Base-by-base conservation (phyloP, 37 sponge, comb jelly and placozoan genomes). In the Eunapius fragilis region DNA sequence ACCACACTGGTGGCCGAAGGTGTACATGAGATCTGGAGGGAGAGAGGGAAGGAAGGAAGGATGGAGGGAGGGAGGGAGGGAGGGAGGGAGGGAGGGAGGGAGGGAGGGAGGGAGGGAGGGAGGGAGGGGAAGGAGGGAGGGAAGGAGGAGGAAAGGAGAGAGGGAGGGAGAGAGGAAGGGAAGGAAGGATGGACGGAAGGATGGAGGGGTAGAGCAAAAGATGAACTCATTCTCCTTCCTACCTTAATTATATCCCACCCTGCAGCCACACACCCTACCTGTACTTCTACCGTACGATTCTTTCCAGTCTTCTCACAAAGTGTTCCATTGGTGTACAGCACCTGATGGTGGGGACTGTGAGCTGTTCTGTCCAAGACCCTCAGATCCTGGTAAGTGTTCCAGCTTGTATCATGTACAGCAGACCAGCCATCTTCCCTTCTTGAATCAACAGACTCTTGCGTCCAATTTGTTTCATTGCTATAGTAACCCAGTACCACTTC, bases 401-500 rank as follows among this genome's bases (percentile, higher is more conserved):
- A n/a, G n/a, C n/a, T n/a, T n/a, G n/a, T n/a, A n/a, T n/a, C n/a
- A n/a, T n/a, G n/a, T n/a, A n/a, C n/a, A n/a, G n/a, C n/a, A n/a
- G n/a, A n/a, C n/a, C n/a, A n/a, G 2, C 19, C 30, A 31, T 22
- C 71, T 25, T 48, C 89, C 83, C 70, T 78, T 0, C 35, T 84
- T 82, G 12, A 25, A 25, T 78, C 37, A 23, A 83, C 27, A 34
- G 82, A n/a, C 30, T 83, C 69, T 27, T 87, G 31, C 5, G 74
- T 72, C 93, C 93, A 93, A 25, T 83, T 74, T 19, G 89, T 84
- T 71, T 93, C 93, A 68, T 79, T 89, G 1, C 70, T 49, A 74
- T 86, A 93, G 47, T 74, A 50, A 37, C 93, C 93, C 30, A 93
- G 49, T 2, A 48, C 82, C 71, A 82, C 11, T 2, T 78, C 78